Evolutionary conservation across 2,797 vertebrate species (phyloP).

Genomic region (Octomys mimax): DNA sequence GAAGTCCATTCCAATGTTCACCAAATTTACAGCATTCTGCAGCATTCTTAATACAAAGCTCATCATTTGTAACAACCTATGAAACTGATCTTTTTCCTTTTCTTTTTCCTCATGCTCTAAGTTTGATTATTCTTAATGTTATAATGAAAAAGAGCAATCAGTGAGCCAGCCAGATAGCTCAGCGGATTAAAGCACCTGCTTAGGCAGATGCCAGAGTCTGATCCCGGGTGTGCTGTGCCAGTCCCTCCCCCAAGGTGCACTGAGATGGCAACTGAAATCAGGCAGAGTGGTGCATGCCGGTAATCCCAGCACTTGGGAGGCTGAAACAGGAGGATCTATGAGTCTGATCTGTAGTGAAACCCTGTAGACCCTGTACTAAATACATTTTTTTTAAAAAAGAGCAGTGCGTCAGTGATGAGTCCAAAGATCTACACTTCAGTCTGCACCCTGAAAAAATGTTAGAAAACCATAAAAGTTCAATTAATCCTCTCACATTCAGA

Average conservation of each 20-base stretch:
- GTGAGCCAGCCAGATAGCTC: not conserved
- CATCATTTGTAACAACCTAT: not conserved
- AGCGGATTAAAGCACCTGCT: too few species aligned
- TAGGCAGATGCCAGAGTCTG: too few species aligned
- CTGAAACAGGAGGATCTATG: too few species aligned
- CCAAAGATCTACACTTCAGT: not conserved
- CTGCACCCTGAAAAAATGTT: not conserved
- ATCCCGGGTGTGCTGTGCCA: too few species aligned
- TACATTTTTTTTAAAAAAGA: not conserved
- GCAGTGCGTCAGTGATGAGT: not conserved
- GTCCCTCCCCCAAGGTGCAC: too few species aligned
- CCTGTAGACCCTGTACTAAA: too few species aligned
- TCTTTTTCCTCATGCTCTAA: not conserved
- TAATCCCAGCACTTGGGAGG: too few species aligned
- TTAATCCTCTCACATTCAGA: not conserved
- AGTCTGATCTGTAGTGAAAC: too few species aligned
- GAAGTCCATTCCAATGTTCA: not conserved
- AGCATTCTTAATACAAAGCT: not conserved
- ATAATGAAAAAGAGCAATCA: not conserved
- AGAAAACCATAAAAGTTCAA: not conserved
- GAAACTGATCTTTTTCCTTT: constrained; percentile 15
- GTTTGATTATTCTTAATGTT: constrained; percentile 28
- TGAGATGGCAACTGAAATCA: too few species aligned
- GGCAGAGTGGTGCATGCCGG: too few species aligned
- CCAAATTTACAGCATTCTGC: constrained; percentile 5